Percentiles rank a stretch among this genome's conserved stretches.
Conservation (phyloP, 2,888 invertebrate genomes). For the Chrysotoxum bicinctum region DNA sequence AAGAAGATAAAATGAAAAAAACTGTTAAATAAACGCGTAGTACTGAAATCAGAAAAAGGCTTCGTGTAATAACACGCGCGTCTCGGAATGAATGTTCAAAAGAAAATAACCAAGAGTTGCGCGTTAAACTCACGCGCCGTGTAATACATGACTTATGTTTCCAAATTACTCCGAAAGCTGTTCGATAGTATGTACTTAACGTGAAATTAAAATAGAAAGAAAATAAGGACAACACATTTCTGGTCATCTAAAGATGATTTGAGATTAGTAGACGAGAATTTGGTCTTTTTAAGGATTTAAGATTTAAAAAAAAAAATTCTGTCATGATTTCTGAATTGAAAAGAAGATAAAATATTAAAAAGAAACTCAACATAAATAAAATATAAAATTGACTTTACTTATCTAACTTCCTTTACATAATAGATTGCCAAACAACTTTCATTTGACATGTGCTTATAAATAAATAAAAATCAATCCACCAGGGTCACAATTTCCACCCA, state of each 20-base stretch:
- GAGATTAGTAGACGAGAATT: not conserved
- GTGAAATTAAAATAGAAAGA: too few relatives aligned
- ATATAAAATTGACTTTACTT: not conserved
- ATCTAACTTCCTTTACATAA: not conserved
- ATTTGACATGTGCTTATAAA: conserved; percentile 11
- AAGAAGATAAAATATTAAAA: not conserved
- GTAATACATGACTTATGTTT: too few relatives aligned
- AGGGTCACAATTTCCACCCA: conserved; percentile 38
- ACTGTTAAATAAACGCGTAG: too few relatives aligned
- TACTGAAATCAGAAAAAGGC: too few relatives aligned
- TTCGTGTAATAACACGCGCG: too few relatives aligned
- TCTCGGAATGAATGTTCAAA: too few relatives aligned
- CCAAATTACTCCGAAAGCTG: too few relatives aligned
- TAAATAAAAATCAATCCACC: conserved; percentile 51
- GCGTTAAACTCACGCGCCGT: too few relatives aligned
- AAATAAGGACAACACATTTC: not conserved
- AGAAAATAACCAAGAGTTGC: too few relatives aligned
- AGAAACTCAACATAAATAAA: not conserved
- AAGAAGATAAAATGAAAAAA: too few relatives aligned
- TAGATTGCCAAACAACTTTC: not conserved
- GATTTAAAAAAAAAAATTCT: not conserved
- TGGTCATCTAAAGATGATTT: not conserved
- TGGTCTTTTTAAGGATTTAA: not conserved
- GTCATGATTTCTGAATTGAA: not conserved
- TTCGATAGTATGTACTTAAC: too few relatives aligned